A percentile compares a stretch with the other conserved stretches of the same genome.
Evolutionary conservation across 2,888 invertebrate species (phyloP).

Genomic region (Oscheius sp.): DNA sequence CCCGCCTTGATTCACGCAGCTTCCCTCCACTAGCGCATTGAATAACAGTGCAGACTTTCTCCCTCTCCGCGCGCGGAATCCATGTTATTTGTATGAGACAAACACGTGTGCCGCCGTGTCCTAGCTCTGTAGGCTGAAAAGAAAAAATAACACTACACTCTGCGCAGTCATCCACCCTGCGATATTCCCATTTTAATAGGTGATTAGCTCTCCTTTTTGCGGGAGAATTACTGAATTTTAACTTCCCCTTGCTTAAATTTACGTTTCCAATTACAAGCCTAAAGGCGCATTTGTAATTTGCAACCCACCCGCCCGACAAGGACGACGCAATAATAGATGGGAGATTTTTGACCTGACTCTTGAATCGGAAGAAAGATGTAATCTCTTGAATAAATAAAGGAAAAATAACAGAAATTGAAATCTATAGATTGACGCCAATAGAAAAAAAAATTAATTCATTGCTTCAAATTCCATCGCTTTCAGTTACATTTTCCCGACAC

Average conservation of each 20-base stretch:
- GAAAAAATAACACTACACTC: constrained; percentile 8
- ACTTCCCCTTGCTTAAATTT: no score
- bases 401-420: not conserved
- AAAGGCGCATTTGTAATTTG: no score
- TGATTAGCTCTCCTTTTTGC: no score
- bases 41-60: no score
- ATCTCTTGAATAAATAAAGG: not conserved
- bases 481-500: not conserved
- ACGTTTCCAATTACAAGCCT: no score
- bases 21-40: no score
- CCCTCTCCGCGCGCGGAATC: not conserved
- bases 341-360: no score
- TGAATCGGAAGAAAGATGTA: not conserved
- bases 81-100: constrained; percentile 8
- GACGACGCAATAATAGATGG: no score
- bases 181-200: not conserved
- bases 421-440: not conserved
- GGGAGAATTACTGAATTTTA: no score
- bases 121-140: constrained; percentile 17
- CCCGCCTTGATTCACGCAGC: not conserved
- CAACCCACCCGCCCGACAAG: no score
- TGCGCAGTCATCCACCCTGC: not conserved
- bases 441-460: not conserved
- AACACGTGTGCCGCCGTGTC: constrained; percentile 20
- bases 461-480: not conserved